phyloP scores from a whole-genome alignment of 2,113 vertebrate species.

The Lagopus muta region DNA sequence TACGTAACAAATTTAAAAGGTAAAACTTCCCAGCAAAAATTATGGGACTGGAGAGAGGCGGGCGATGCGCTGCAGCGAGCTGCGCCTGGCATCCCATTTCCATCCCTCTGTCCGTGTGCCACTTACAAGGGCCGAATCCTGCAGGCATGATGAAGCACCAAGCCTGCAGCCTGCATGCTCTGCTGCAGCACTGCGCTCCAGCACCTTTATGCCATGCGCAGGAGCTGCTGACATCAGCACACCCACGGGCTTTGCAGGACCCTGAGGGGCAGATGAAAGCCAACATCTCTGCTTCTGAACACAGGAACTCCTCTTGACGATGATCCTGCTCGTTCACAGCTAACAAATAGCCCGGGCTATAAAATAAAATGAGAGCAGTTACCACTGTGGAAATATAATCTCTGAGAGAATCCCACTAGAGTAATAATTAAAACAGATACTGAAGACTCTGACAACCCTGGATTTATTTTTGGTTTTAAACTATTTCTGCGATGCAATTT shows the following conservation, averaged over 20 bases:
- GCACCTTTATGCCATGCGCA: rapidly evolving
- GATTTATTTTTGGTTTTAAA: neutral
- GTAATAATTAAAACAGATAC: conserved; percentile 34
- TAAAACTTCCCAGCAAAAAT: conserved; percentile 35
- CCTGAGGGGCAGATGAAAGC: rapidly evolving
- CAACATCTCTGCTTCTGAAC: rapidly evolving
- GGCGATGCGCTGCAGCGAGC: neutral
- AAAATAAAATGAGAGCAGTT: conserved; percentile 23
- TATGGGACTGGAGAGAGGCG: neutral
- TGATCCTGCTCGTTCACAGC: rapidly evolving
- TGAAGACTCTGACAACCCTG: neutral
- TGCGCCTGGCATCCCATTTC: neutral
- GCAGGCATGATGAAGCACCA: rapidly evolving
- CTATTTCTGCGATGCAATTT: neutral
- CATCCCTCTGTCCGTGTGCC: rapidly evolving
- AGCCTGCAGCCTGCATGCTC: neutral
- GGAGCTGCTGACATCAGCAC: rapidly evolving
- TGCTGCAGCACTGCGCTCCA: rapidly evolving
- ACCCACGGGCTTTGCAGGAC: rapidly evolving
- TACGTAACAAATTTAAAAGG: conserved; percentile 56
- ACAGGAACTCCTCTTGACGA: rapidly evolving
- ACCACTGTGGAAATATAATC: conserved; percentile 2
- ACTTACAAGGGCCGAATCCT: neutral
- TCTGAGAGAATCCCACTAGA: conserved; percentile 32
- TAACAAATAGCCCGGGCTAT: neutral